Conservation (phyloP, 2,113 vertebrate species). For the Toxotes chatareus region DNA sequence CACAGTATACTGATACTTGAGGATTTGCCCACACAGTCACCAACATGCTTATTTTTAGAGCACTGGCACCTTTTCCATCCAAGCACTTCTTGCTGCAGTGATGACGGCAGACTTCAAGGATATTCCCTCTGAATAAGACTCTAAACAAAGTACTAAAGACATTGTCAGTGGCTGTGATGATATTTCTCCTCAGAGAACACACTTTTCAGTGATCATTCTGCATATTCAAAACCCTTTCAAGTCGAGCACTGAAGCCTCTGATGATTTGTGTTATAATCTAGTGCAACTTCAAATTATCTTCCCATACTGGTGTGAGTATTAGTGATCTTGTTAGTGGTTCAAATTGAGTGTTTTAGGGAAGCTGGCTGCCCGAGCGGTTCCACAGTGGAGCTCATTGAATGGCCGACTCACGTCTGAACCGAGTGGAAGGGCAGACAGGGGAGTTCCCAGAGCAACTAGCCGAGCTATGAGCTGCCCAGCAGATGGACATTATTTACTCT, state of each 20-base stretch:
- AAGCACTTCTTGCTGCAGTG: background rate
- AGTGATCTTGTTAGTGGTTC: slow-evolving; percentile 6
- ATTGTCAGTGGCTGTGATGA: background rate
- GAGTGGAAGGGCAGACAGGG: slow-evolving; percentile 40
- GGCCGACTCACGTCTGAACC: slow-evolving; percentile 41
- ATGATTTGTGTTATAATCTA: slow-evolving; percentile 9
- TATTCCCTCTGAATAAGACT: background rate
- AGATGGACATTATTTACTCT: slow-evolving; percentile 54
- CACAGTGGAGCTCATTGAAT: slow-evolving; percentile 41
- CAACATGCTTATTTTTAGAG: background rate
- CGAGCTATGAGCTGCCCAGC: slow-evolving; percentile 26
- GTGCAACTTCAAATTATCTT: background rate
- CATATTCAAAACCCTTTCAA: slow-evolving; percentile 15
- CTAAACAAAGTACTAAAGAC: background rate
- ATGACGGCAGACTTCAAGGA: background rate
- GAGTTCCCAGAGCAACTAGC: slow-evolving; percentile 32
- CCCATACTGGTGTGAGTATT: slow-evolving; percentile 2
- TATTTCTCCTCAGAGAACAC: background rate
- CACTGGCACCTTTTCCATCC: background rate
- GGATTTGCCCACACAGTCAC: background rate
- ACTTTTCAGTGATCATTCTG: background rate
- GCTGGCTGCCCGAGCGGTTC: background rate
- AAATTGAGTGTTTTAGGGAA: slow-evolving; percentile 9
- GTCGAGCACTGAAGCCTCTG: background rate
- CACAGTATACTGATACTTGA: background rate